These are phyloP conservation scores for Habropoda laboriosa DNA, from an alignment of 1,140 invertebrate genomes.

Conservation along the genomic window DNA sequence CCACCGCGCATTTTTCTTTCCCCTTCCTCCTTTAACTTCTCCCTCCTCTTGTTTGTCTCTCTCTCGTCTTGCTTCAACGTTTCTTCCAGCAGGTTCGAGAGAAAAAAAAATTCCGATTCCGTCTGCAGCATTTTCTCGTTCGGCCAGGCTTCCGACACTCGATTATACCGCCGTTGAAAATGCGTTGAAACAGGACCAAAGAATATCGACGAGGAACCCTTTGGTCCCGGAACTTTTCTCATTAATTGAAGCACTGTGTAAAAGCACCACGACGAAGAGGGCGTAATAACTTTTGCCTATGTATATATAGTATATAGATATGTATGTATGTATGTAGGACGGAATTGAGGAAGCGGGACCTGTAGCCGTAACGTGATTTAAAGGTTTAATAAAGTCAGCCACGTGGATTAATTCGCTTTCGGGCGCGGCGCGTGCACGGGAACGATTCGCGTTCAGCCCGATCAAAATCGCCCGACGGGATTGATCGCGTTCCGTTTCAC, in stretches of 20 bases:
- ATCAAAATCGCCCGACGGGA: constrained; percentile 21
- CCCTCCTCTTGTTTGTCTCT: neutral
- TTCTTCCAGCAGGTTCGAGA: neutral
- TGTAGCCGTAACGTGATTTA: constrained; percentile 34
- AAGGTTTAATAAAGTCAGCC: constrained; percentile 49
- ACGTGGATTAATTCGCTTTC: constrained; percentile 41
- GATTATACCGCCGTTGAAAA: constrained; percentile 7
- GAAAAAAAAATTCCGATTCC: neutral
- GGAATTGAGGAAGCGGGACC: constrained; percentile 29
- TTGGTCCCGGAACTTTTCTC: constrained; percentile 40
- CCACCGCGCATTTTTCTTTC: neutral
- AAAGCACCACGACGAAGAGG: constrained; percentile 10
- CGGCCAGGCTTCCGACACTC: neutral
- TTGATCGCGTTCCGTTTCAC: constrained; percentile 12
- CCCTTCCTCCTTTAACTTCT: neutral
- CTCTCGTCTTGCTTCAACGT: neutral
- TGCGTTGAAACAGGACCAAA: neutral
- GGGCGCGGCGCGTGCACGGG: neutral
- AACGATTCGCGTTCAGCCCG: constrained; percentile 16
- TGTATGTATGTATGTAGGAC: no score
- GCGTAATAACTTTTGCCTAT: constrained; percentile 35
- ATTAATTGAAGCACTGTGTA: constrained; percentile 34
- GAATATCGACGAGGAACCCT: constrained; percentile 32
- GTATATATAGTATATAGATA: no score
- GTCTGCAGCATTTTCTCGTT: neutral